phyloP scores from a whole-genome alignment of 2,113 vertebrate genomes.

The Mohoua ochrocephala region DNA sequence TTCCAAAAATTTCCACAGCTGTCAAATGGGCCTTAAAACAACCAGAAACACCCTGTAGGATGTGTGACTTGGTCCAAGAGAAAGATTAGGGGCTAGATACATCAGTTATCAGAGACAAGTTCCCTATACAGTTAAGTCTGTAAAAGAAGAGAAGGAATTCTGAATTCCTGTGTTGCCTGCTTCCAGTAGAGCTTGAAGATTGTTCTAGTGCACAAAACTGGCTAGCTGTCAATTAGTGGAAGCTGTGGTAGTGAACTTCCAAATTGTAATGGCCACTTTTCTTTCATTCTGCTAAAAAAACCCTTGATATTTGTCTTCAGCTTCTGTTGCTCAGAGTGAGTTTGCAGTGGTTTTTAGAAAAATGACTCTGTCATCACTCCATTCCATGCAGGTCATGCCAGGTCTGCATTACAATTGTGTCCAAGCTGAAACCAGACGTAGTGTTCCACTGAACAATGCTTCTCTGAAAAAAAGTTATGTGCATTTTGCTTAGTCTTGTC shows the following conservation, averaged over 20 bases:
- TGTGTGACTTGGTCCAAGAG: not conserved
- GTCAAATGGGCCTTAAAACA: not conserved
- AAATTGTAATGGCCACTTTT: not conserved
- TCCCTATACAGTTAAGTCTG: not conserved
- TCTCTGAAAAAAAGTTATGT: not conserved
- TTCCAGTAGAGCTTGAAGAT: not conserved
- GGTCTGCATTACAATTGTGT: not conserved
- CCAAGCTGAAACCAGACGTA: not conserved
- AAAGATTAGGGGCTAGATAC: not conserved
- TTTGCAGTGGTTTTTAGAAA: not conserved
- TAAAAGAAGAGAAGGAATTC: not conserved
- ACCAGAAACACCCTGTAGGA: not conserved
- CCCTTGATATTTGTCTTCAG: not conserved
- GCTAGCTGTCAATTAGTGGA: not conserved
- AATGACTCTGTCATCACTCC: not conserved
- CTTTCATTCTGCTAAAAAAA: not conserved
- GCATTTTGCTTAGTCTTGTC: not conserved
- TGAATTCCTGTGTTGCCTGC: not conserved
- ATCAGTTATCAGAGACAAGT: not conserved
- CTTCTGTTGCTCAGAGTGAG: not conserved
- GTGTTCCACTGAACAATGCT: not conserved
- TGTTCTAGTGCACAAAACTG: not conserved
- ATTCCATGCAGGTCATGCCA: not conserved
- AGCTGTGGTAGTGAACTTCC: not conserved
- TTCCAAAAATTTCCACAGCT: not conserved